Evolutionary conservation across 2,888 invertebrate genomes (phyloP), one percentile per base, ranked within the genome.

Genomic region (Chaitophorus viminalis): DNA sequence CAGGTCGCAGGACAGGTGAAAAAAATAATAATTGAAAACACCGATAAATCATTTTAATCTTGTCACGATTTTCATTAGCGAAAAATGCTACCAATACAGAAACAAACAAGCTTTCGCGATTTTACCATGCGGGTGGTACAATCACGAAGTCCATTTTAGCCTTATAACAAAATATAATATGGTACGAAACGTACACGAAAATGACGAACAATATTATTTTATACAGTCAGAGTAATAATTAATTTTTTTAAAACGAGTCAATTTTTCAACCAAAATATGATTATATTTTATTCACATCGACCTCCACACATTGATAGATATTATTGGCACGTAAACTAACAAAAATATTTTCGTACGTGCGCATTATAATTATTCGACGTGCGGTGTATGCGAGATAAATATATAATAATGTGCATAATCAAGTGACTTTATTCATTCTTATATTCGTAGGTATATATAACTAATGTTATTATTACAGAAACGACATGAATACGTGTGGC

Each of bases 21-120:
- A 70, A 54, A 21, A 72, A 21, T 68, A 79, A 82, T 82, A 83
- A 83, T 74, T 83, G 21, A 75, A 39, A 83, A 75, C 21, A 14
- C 33, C 60, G 21, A 83, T 83, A 83, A 83, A 83, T 83, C 83
- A 60, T 60, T 60, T 54, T 75, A 83, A 75, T 83, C 83, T 75
- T 60, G 83, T 83, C 83, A 83, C 83, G 83, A 83, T 83, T 83
- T 83, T 60, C 60, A 60, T 75, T 75, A 75, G 82, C n/a, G 25
- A 82, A 60, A 77, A 82, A 72, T 36, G 21, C 54, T 74, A 74
- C 82, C 54, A 36, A 82, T 54, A 82, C 11, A 33, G 33, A 82
- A 33, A 74, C 54, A 82, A 82, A 82, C 82, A 72, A 82, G 74
- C 82, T 68, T 82, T 72, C 72, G 46, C 54, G n/a, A 83, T 75